phyloP scores from a whole-genome alignment of 1,140 invertebrate genomes.

The Venturia canescens region DNA sequence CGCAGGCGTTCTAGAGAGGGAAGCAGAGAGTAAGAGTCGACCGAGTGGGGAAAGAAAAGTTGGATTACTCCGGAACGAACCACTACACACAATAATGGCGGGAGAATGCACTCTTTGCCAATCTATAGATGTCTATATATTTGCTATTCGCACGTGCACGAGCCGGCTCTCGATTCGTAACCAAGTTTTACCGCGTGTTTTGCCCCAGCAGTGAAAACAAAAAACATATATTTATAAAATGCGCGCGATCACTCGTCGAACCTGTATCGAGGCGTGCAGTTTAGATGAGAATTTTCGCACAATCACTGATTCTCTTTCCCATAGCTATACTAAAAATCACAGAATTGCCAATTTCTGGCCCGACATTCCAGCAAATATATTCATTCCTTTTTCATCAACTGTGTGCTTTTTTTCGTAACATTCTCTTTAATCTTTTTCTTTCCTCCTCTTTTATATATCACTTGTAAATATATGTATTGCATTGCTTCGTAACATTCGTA shows the following conservation, averaged over 20 bases:
- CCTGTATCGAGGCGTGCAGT: neutral
- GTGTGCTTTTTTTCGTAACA: neutral
- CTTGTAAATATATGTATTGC: constrained; percentile 43
- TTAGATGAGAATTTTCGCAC: neutral
- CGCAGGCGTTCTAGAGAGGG: constrained; percentile 39
- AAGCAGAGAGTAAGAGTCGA: constrained; percentile 19
- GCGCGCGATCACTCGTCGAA: neutral
- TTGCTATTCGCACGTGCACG: constrained; percentile 46
- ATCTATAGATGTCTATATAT: constrained; percentile 19
- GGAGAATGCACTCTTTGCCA: constrained; percentile 58
- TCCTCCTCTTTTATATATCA: neutral
- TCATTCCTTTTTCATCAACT: no score
- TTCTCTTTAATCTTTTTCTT: constrained; percentile 15
- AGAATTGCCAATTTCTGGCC: neutral
- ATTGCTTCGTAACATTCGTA: constrained; percentile 43
- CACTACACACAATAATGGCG: constrained; percentile 65
- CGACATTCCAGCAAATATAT: no score
- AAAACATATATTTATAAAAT: neutral
- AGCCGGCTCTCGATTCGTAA: constrained; percentile 46
- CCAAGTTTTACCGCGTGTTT: constrained; percentile 48
- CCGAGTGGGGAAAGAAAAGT: neutral
- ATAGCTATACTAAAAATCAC: constrained; percentile 1
- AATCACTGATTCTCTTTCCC: neutral
- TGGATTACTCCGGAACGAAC: constrained; percentile 57
- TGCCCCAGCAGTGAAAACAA: constrained; percentile 31